A percentile compares a stretch with the other conserved stretches of the same genome.
phyloP scores from a whole-genome alignment of 2,888 invertebrate species.

The Esperia sulphurella region DNA sequence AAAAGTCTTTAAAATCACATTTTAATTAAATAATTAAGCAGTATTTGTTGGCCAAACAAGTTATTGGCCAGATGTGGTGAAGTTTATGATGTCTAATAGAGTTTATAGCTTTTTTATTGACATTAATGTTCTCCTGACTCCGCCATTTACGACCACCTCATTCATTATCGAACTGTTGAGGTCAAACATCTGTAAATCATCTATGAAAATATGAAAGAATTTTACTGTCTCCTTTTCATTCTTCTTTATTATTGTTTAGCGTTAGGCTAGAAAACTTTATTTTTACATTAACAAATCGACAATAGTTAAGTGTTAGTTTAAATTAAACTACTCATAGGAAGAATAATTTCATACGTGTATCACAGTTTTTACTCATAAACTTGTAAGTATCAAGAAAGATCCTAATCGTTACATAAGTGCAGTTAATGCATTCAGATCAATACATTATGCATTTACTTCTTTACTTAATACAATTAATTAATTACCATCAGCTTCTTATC shows the following conservation, averaged over 20 bases:
- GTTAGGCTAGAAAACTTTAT: neutral
- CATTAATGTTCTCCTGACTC: slow-evolving; percentile 75
- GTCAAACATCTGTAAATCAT: slow-evolving; percentile 75
- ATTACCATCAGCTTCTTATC: slow-evolving; percentile 45
- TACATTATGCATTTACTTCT: slow-evolving; percentile 38
- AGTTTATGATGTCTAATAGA: slow-evolving; percentile 75
- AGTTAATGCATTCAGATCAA: slow-evolving; percentile 5
- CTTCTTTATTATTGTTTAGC: neutral
- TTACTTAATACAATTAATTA: slow-evolving; percentile 36
- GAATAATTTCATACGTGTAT: too few species aligned
- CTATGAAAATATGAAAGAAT: slow-evolving; percentile 45
- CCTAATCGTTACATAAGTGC: neutral
- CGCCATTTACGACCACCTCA: slow-evolving; percentile 71
- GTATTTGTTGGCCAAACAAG: slow-evolving; percentile 67
- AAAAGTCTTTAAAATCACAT: slow-evolving; percentile 21
- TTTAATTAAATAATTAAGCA: slow-evolving; percentile 60
- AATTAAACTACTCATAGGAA: too few species aligned
- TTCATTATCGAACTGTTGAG: slow-evolving; percentile 74
- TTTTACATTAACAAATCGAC: neutral
- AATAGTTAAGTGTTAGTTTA: too few species aligned
- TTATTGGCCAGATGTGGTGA: slow-evolving; percentile 73
- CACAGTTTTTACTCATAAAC: too few species aligned
- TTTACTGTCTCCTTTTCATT: slow-evolving; percentile 1
- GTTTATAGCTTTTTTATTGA: slow-evolving; percentile 78
- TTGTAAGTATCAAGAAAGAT: neutral